Base-by-base conservation (phyloP, 2,797 vertebrate genomes). In the Dendrocincla tyrannina region DNA sequence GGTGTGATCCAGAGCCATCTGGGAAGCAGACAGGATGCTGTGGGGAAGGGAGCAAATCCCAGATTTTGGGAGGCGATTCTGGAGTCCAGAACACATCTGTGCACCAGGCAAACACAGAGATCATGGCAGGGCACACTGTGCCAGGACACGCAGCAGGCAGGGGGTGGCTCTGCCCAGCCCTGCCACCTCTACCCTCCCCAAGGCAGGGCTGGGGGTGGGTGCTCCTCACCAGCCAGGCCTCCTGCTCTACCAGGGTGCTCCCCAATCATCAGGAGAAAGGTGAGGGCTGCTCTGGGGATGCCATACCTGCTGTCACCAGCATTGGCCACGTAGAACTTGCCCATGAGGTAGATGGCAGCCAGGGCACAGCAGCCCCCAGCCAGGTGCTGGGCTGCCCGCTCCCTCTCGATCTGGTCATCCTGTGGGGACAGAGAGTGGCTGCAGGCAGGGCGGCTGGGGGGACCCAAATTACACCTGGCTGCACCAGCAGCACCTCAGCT, bases 321-420 rank as follows among this genome's bases (percentile, higher is more conserved):
- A 23, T 99, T 99, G 95, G 99, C 99, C 93, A 99, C 98, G 13
- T 99, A 99, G 93, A 99, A 98, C 96, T 99, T 99, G 91, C 99
- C 99, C 98, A 99, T 98, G 94, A 99, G 95, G 96, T 99, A 98
- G 84, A 99, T 79, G 25, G 98, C 98, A 89, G 98, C 98, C 97
- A 99, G 98, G 55, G 99, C 99, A 74, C 99, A 99, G 97, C 99
- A 99, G 33, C 99, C 99, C 64, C 99, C 99, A 0, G 99, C 98
- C 67, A 99, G 98, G 88, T 95, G 98, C 73, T 98, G 99, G 12
- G 98, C 98, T 0, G 32, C 92, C 87, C 98, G 98, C 85, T 99
- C 99, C 94, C 93, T 98, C 95, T 99, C 99, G 30, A 99, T 99
- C 78, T 99, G 98, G 59, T 99, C 98, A 11, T 99, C 99, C 99